Conservation (phyloP, 2,888 invertebrate genomes). For the Lepidocyrtoides sp. region DNA sequence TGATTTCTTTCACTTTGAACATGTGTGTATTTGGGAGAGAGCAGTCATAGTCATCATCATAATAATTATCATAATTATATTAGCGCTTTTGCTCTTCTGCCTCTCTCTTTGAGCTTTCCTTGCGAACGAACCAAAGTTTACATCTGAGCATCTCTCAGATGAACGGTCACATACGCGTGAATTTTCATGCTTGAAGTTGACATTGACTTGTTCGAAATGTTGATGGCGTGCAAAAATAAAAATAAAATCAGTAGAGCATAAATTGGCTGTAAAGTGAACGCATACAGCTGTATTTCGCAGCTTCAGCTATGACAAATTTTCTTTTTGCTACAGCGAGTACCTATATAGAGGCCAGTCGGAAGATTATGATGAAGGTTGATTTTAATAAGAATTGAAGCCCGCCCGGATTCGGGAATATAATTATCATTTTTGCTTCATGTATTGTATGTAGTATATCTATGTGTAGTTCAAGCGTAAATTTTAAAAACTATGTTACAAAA, state of each 20-base stretch:
- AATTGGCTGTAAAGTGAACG: too few species aligned
- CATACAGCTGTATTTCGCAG: too few species aligned
- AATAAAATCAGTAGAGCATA: not conserved
- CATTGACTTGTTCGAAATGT: conserved; percentile 34
- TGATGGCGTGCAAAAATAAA: conserved; percentile 40
- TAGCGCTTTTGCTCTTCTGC: conserved; percentile 15
- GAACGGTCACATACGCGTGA: not conserved
- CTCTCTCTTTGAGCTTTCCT: not conserved
- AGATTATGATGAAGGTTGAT: too few species aligned
- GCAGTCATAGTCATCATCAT: conserved; percentile 18
- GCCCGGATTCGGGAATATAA: too few species aligned
- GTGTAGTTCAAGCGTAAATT: too few species aligned
- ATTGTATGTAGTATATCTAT: too few species aligned
- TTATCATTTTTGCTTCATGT: too few species aligned
- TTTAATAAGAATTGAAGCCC: too few species aligned
- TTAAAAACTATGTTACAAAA: too few species aligned
- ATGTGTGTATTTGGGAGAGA: not conserved
- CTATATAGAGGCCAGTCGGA: too few species aligned
- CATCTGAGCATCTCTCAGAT: not conserved
- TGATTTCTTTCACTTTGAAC: conserved; percentile 55
- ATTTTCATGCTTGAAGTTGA: conserved; percentile 6
- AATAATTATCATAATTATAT: conserved; percentile 37
- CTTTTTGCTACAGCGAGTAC: too few species aligned
- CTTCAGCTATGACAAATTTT: too few species aligned
- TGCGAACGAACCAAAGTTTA: not conserved